Evolutionary conservation across 2,113 vertebrate species (phyloP), one percentile per base, ranked within the genome.

Genomic region (Bothrops jararaca): DNA sequence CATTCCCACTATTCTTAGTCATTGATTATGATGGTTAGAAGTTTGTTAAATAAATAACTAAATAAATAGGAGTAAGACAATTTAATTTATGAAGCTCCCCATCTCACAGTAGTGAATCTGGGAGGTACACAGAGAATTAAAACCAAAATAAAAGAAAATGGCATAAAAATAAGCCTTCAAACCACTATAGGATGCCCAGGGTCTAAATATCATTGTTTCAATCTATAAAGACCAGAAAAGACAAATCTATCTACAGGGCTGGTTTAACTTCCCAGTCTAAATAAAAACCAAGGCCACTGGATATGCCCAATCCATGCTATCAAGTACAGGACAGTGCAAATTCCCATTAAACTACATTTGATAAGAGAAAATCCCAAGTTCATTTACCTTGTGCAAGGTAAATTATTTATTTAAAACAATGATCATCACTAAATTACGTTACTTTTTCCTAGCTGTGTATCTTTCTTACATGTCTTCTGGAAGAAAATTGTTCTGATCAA

Each of bases 401-500:
- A 45, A 45, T 45, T 45, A 45, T 58, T 74, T 52, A 18, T 88
- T 39, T 92, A 22, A 34, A 4, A 86, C 52, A 22, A 87, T 89
- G 48, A 54, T 10, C 56, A 4, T 4, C 23, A 94, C 26, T 52
- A 91, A 18, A 22, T 53, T 87, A 89, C 0, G 69, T 87, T 48
- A 24, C 86, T 42, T 50, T 57, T n/a, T 34, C n/a, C 20, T 56
- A 45, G 88, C 13, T 86, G 20, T 45, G 60, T 8, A 52, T 39
- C 4, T 39, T 94, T 58, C 98, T 98, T 98, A 99, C 99, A 98
- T 96, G 0, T 99, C 98, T 22, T 98, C 97, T 56, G 98, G 93
- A 86, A 99, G 97, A 97, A 98, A 99, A 95, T 97, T 98, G 91
- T 99, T 98, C 97, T 99, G 98, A 95, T 99, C 99, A 87, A 99